Conservation (phyloP, 2,888 invertebrate genomes). For the Chromoteleia sp. region DNA sequence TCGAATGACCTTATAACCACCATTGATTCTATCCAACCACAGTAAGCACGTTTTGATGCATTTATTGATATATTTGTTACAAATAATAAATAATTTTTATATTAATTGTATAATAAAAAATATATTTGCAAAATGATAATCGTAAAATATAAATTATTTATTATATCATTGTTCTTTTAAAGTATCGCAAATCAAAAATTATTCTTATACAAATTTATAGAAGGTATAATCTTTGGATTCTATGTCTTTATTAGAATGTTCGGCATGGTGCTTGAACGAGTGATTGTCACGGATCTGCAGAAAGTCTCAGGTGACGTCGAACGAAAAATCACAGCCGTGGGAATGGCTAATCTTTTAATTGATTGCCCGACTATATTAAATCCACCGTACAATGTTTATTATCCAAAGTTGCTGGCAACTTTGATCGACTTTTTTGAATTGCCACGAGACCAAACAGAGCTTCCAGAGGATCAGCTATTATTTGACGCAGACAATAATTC, state of each 20-base stretch:
- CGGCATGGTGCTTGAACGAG: conserved; percentile 96
- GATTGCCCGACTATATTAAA: conserved; percentile 90
- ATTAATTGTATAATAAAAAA: no score
- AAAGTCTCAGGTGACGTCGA: conserved; percentile 93
- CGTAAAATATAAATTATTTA: no score
- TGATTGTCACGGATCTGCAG: conserved; percentile 94
- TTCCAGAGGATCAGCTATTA: conserved; percentile 93
- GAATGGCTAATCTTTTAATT: conserved; percentile 93
- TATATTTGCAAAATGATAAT: no score
- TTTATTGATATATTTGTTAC: no score
- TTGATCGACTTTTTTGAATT: conserved; percentile 95
- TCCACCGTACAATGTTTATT: conserved; percentile 87
- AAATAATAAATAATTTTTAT: no score
- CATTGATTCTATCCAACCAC: conserved; percentile 93
- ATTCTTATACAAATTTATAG: not conserved
- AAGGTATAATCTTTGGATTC: not conserved
- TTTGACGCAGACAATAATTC: conserved; percentile 94
- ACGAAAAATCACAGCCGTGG: conserved; percentile 96
- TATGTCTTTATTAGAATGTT: conserved; percentile 90
- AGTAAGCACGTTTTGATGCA: no score
- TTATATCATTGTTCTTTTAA: no score
- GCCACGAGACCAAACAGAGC: conserved; percentile 91
- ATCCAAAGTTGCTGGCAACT: conserved; percentile 79
- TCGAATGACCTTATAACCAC: conserved; percentile 90
- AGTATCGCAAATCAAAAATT: no score